Conservation (phyloP, 1,140 invertebrate species). For the Bombus sibiricus region DNA sequence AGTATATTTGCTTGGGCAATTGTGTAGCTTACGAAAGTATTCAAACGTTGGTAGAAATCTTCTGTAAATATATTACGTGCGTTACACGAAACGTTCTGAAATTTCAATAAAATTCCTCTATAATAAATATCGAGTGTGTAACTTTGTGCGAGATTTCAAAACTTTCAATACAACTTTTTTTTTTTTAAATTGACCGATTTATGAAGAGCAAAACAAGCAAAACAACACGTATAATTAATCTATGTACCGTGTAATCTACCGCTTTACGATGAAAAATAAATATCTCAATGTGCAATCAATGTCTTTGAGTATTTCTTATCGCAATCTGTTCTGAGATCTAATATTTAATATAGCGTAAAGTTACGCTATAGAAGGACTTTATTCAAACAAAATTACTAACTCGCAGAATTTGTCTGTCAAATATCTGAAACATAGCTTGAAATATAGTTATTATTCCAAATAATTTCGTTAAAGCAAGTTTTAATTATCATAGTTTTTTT, state of each 20-base stretch:
- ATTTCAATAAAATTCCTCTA: no score
- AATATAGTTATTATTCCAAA: no score
- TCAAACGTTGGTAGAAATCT: no score
- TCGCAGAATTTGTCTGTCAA: background rate
- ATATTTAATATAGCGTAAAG: background rate
- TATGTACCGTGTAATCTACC: background rate
- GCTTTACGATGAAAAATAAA: background rate
- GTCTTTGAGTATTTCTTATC: background rate
- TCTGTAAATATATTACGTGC: no score
- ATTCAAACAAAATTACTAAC: background rate
- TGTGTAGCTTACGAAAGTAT: background rate
- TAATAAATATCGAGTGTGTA: no score
- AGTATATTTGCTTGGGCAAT: background rate
- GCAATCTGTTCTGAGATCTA: background rate
- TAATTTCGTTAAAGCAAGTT: no score
- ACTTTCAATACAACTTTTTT: no score
- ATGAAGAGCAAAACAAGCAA: background rate
- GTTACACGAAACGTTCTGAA: no score
- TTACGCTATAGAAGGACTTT: no score
- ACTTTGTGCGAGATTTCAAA: no score
- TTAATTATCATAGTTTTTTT: background rate
- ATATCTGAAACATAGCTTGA: background rate
- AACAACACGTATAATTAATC: no score
- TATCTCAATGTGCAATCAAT: background rate
- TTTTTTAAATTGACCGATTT: background rate